Evolutionary conservation across 2,888 invertebrate genomes (phyloP).

Genomic region (Aleiodes leptofemur): DNA sequence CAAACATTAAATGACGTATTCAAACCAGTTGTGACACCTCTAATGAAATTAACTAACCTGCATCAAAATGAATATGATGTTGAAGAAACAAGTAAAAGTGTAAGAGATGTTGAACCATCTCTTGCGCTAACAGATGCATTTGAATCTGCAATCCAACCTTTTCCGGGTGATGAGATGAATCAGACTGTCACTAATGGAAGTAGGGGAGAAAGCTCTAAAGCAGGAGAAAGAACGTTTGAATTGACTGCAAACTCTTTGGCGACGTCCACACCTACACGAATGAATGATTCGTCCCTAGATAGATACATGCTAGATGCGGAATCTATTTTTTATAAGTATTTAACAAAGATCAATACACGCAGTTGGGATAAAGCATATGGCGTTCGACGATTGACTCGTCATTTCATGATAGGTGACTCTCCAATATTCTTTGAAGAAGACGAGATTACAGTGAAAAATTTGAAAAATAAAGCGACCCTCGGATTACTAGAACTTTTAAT

Average conservation of each 20-base stretch:
- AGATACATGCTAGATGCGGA: conserved; percentile 43
- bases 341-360: background rate
- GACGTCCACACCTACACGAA: no score
- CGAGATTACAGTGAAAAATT: conserved; percentile 27
- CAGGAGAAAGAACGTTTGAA: no score
- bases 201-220: no score
- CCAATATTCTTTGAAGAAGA: conserved; percentile 41
- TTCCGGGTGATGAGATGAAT: no score
- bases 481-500: conserved; percentile 34
- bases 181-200: no score
- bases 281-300: background rate
- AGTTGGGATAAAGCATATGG: conserved; percentile 45
- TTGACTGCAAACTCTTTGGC: no score
- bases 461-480: conserved; percentile 35
- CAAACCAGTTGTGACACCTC: conserved; percentile 39
- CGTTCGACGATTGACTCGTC: conserved; percentile 46
- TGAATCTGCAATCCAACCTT: no score
- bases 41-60: conserved; percentile 31
- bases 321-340: conserved; percentile 8
- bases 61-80: background rate
- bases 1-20: conserved; percentile 46
- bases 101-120: background rate
- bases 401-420: conserved; percentile 49
- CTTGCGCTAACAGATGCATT: no score
- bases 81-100: background rate